phyloP scores from a whole-genome alignment of 2,797 vertebrate species.

The Tokudaia tokunoshimensis region DNA sequence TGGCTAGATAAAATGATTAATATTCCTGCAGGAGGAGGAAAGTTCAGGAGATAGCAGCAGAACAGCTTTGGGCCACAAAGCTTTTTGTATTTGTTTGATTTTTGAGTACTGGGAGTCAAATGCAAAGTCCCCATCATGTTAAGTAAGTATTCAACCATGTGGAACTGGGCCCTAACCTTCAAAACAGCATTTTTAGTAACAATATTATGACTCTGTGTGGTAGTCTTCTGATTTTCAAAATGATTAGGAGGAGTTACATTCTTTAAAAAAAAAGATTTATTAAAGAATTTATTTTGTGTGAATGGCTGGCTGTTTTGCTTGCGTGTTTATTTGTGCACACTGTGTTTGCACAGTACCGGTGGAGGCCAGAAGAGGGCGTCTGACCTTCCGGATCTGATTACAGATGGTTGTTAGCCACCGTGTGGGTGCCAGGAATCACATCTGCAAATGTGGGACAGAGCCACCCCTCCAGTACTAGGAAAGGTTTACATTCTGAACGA shows the following conservation, averaged over 20 bases:
- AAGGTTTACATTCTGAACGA: background rate
- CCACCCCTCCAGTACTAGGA: background rate
- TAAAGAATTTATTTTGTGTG: background rate
- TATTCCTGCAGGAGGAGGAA: background rate
- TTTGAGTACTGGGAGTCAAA: background rate
- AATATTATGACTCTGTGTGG: background rate
- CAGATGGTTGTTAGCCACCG: background rate
- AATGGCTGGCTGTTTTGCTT: background rate
- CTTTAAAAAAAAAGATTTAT: background rate
- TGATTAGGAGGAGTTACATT: background rate
- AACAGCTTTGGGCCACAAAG: background rate
- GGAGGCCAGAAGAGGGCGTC: background rate
- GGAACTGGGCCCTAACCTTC: background rate
- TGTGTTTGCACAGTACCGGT: background rate
- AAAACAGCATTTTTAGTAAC: slow-evolving; percentile 2
- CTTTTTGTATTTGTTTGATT: background rate
- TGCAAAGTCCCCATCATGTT: background rate
- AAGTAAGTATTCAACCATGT: background rate
- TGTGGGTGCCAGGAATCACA: background rate
- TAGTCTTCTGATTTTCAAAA: background rate
- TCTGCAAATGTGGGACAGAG: background rate
- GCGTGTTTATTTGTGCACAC: background rate
- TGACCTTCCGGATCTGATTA: no score
- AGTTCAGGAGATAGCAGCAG: background rate
- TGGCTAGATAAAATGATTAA: slow-evolving; percentile 60